Base-by-base conservation (phyloP, 2,888 invertebrate species). In the Phania funesta region DNA sequence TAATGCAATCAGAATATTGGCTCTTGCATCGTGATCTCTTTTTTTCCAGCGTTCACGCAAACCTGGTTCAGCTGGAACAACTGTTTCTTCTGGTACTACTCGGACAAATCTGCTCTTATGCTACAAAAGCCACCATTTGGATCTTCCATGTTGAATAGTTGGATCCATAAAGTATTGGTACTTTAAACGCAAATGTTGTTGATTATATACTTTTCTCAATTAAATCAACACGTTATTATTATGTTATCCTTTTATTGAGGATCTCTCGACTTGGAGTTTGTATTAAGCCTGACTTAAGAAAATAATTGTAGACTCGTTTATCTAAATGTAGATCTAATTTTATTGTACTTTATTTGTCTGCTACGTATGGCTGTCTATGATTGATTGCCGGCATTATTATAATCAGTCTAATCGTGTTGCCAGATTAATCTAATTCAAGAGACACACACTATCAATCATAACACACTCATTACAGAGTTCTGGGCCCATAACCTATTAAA, bases 21-120 rank as follows among this genome's bases (percentile, higher is more conserved):
- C 64, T 50, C 50, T 48, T 35, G 32, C 64, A 48, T 64, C 48
- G 9, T 64, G 64, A 32, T 48, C 64, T 35, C 50, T 64, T 50
- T 48, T 35, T 8, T 7, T 9, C 35, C 35, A 35, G 2, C 9
- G 35, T 35, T 35, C 6, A 2, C 2, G 7, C 9, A 35, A 22
- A 11, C n/a, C 48, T 20, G 56, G 22, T 22, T 58, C 58, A 58
- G 38, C 22, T 38, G 58, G 58, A 20, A 4, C 22, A 38, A n/a
- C 13, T 18, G 38, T n/a, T 38, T 58, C 20, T 6, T 13, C 58
- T 1, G 11, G 20, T 4, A 35, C 6, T 1, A 32, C 8, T 7
- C 32, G 29, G 8, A 54, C 4, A n/a, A 41, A 41, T 16, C 16
- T 41, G 41, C 18, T 35, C 11, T 48, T 48, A 22, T 48, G 48